Base-by-base conservation (phyloP, 2,888 invertebrate genomes). In the Cinara cedri region DNA sequence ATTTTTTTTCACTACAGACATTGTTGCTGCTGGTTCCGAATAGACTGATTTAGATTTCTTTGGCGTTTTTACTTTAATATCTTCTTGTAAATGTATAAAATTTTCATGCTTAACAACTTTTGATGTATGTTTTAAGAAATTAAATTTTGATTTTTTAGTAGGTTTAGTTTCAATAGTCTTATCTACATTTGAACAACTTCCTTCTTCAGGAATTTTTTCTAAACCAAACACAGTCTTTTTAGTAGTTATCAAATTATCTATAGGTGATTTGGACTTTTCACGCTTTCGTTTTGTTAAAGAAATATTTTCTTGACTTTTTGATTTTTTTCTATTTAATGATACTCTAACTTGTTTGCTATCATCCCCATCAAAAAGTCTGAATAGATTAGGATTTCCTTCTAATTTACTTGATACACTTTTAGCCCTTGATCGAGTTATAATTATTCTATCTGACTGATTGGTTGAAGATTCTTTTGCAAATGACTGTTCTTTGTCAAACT, bases 61-160 rank as follows among this genome's bases (percentile, higher is more conserved):
- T 16, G 78, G 60, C 19, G 70, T 68, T 51, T 19, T 57, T n/a
- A 44, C 6, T 66, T 42, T 57, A 46, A 1, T 26, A 55, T 66
- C 26, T 46, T 8, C 8, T 42, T 60, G 34, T 34, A 16, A 26
- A 34, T 62, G 49, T 1, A 54, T 63, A 21, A 21, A 8, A 49
- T n/a, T 49, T 16, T 21, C 13, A 19, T 3, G 1, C 34, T 68
- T 42, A 16, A 13, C 19, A 21, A 3, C 16, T 60, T 70, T 70
- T 49, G 66, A 62, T 70, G 21, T 51, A 57, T 44, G 49, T 16
- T 34, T 3, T 13, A 3, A 26, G 34, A 78, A 78, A 70, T 51
- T 70, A 21, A 78, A 78, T 60, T 78, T 78, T 13, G 78, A 62
- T 42, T 78, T 78, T 49, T n/a, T 78, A 14, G 34, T 34, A n/a